Conservation (phyloP, 2,113 vertebrate genomes). For the Chroicocephalus ridibundus region DNA sequence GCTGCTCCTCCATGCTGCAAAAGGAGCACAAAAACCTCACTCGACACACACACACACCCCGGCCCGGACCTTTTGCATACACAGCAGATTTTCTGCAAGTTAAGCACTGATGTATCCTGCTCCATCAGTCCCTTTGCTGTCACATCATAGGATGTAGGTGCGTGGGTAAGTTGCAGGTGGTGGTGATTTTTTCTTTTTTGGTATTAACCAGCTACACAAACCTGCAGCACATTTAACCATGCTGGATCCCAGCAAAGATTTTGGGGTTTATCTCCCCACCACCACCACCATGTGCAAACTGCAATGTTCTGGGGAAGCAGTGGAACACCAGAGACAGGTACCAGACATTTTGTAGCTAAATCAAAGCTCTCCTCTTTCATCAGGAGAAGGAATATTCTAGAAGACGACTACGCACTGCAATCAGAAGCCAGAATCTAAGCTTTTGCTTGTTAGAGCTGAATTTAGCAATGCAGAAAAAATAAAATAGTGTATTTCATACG, state of each 20-base stretch:
- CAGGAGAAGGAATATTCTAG: not conserved
- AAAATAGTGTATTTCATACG: not conserved
- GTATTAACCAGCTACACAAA: not conserved
- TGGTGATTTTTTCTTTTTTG: not conserved
- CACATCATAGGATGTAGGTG: rapidly evolving
- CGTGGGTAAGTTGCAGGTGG: not conserved
- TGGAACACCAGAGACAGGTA: not conserved
- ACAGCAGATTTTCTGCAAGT: not conserved
- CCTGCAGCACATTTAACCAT: not conserved
- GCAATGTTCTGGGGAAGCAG: not conserved
- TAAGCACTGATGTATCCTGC: no score
- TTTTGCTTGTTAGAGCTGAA: not conserved
- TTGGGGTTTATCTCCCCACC: not conserved
- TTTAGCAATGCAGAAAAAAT: not conserved
- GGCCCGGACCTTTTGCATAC: not conserved
- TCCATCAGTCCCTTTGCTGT: not conserved
- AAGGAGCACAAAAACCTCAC: not conserved
- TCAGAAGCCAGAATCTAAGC: not conserved
- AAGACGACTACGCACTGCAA: not conserved
- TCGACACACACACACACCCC: no score
- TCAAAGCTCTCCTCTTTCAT: not conserved
- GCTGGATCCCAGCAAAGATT: not conserved
- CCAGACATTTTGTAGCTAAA: not conserved
- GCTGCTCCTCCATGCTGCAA: not conserved
- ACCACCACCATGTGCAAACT: not conserved